Base-by-base conservation (phyloP, 30 jellyfish, hydroid and myxozoan species). In the Clytia hemisphaerica region DNA sequence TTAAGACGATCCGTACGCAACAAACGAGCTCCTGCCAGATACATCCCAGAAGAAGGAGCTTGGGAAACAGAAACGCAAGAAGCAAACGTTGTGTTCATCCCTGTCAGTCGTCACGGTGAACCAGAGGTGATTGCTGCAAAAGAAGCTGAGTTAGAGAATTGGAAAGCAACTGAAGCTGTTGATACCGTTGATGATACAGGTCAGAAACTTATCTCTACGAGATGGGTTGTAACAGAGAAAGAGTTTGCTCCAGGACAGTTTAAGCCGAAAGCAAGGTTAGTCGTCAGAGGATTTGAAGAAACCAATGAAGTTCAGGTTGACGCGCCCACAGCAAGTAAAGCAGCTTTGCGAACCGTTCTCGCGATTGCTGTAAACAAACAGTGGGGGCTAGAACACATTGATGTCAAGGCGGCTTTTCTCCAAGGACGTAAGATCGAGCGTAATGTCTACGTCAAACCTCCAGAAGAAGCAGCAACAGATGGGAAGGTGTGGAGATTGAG, bases 101-200 rank as follows among this genome's bases (percentile, higher is more conserved):
- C 65, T 14, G 65, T 50, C 22, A 6, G 22, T 6, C 14, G 65
- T 9, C 65, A 50, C 27, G 65, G 65, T 7, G 65, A 50, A 21
- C 65, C 15, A 50, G 27, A 21, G 10, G 65, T 50, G 14, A 7
- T 50, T 9, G 65, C 15, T 7, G 65, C 65, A 21, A 50, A 50
- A 6, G 22, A 50, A 50, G 65, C 65, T 7, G 65, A 50, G 22
- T 28, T 50, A 7, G 50, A 3, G n/a, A 55, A 55, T 42, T 55
- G 69, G 69, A 18, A 55, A 28, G 36, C 50, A 55, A 55, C 69
- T 19, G 69, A 55, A 28, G 69, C 69, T 28, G 69, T 55, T 6
- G 69, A 55, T 15, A 42, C 29, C 29, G 69, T 55, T 55, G 69
- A 19, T 19, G 69, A 55, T 15, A 55, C 24, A 55, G 54, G 69